These are phyloP conservation scores for Frieseomelitta varia DNA, from an alignment of 1,140 invertebrate genomes.

Conservation along the genomic window DNA sequence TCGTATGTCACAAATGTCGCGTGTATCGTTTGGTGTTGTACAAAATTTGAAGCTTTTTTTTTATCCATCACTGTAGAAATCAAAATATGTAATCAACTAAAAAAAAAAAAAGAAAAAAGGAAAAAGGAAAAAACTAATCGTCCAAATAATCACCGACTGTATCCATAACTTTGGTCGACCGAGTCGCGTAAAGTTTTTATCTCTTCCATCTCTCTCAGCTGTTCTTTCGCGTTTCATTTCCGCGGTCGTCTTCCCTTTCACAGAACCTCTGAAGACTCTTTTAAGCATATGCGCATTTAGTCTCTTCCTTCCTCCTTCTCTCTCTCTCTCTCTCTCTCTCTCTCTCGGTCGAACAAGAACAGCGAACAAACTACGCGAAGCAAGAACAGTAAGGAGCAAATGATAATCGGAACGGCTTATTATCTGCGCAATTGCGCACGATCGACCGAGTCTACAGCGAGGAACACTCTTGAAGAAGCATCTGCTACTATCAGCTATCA, in stretches of 20 bases:
- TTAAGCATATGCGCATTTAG: background rate
- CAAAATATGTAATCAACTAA: background rate
- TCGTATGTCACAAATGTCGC: too few relatives aligned
- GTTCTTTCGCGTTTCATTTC: background rate
- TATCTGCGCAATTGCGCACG: constrained; percentile 53
- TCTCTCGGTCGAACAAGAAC: too few relatives aligned
- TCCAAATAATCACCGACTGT: too few relatives aligned
- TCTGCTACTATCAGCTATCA: background rate
- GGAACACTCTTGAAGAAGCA: background rate
- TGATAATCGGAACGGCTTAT: constrained; percentile 33
- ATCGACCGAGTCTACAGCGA: background rate
- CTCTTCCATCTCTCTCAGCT: background rate
- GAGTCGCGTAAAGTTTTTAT: background rate
- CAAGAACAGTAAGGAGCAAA: constrained; percentile 35
- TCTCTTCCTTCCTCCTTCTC: too few relatives aligned
- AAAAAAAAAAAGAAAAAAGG: too few relatives aligned
- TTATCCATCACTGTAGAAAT: too few relatives aligned
- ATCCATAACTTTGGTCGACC: background rate
- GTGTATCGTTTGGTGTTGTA: too few relatives aligned
- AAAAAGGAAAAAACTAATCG: too few relatives aligned
- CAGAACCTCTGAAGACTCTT: background rate
- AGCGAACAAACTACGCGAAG: background rate
- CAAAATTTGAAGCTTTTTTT: too few relatives aligned
- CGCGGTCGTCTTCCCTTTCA: too few relatives aligned
- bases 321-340: too few relatives aligned